A percentile compares a stretch with the other conserved stretches of the same genome.
These are phyloP conservation scores for Morpho achilles DNA, from an alignment of 2,888 invertebrate species.

Conservation along the genomic window DNA sequence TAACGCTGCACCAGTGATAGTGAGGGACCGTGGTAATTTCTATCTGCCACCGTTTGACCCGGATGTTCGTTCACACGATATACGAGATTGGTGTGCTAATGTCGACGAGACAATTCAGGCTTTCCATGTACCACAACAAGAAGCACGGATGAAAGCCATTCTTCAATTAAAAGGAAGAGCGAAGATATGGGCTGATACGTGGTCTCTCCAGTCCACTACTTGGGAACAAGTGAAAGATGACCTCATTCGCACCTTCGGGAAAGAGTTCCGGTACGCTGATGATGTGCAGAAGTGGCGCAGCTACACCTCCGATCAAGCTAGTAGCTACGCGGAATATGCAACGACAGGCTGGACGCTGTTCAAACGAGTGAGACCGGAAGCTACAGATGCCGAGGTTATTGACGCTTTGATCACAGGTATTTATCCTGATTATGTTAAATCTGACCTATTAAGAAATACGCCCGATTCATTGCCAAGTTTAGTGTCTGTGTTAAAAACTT, in stretches of 20 bases:
- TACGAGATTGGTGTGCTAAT: no score
- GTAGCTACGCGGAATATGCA: slow-evolving; percentile 25
- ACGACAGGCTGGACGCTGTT: slow-evolving; percentile 24
- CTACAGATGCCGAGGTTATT: neutral
- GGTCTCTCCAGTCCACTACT: slow-evolving; percentile 25
- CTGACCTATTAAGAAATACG: slow-evolving; percentile 12
- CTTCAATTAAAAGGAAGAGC: slow-evolving; percentile 1
- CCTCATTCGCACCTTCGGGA: slow-evolving; percentile 21
- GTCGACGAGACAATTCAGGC: no score
- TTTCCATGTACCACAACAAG: no score
- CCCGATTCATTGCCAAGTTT: slow-evolving; percentile 15
- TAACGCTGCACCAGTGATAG: no score
- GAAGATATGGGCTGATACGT: slow-evolving; percentile 27
- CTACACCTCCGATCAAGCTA: slow-evolving; percentile 24
- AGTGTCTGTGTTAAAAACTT: slow-evolving; percentile 14
- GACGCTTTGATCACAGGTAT: neutral
- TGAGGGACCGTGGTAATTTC: no score
- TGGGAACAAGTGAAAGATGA: slow-evolving; percentile 25
- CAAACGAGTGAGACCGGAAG: slow-evolving; percentile 6
- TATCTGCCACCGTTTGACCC: no score
- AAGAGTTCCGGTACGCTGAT: no score
- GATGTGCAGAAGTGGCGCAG: slow-evolving; percentile 7
- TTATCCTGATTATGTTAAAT: slow-evolving; percentile 7
- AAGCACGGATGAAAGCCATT: no score
- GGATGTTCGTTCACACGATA: no score